Base-by-base conservation (phyloP, 2,888 invertebrate genomes). In the Agrochola circellaris region DNA sequence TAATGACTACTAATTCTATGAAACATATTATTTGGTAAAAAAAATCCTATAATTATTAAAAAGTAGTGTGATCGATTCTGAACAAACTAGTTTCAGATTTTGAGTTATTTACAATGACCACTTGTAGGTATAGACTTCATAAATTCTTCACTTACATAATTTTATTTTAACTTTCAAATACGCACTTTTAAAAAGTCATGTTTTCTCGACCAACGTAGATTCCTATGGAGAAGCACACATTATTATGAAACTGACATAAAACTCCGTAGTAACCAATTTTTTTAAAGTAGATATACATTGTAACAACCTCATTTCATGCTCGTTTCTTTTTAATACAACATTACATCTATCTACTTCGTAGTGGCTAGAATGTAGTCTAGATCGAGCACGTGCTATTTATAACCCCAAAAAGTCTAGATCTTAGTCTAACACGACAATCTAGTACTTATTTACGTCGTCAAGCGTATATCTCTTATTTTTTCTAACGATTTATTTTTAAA, bases 351-450 rank as follows among this genome's bases (percentile, higher is more conserved):
- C 42, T 20, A n/a, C 3, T 13, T 13, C 7, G 13, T n/a, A 20
- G 20, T 15, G 62, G 0, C 67, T 68, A 80, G 42, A 71, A 64
- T 61, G 34, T 34, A 45, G 62, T 34, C 81, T 64, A 75, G 54
- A 65, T 2, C 7, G 60, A 66, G 62, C 85, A 84, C 82, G 81
- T 84, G 82, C 76, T 69, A 38, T 45, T 65, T 81, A 68, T 82
- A 82, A 82, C 82, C 82, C 81, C 81, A 82, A 84, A 81, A 84
- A 48, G 23, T 80, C 75, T 84, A 62, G 74, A 74, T 84, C 23
- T 30, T 23, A 73, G 30, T 58, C 7, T 48, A 42, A 45, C 45
- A 80, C 45, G 26, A 77, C 56, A 65, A 34, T 64, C 9, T 68
- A 64, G n/a, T n/a, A 42, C 26, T 58, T 26, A 23, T 42, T 62